These are phyloP conservation scores for Lagocephalus sceleratus DNA, from an alignment of 2,797 vertebrate genomes.

Conservation along the genomic window DNA sequence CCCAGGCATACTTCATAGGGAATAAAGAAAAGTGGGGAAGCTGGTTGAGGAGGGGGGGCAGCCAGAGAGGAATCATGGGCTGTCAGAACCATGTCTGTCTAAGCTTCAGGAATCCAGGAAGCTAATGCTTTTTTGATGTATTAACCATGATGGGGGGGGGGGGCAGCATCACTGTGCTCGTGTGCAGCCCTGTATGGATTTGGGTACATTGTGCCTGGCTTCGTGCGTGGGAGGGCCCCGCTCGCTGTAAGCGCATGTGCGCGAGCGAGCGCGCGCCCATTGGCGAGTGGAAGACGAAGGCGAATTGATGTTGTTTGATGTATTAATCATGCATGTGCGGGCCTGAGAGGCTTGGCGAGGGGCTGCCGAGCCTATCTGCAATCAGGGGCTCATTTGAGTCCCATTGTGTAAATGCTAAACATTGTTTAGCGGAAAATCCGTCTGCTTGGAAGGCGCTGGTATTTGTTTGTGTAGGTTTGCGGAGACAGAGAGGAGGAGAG, in stretches of 20 bases:
- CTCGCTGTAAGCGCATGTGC: slow-evolving; percentile 1
- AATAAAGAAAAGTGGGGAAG: slow-evolving; percentile 64
- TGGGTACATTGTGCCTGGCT: slow-evolving; percentile 46
- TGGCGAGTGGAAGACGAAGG: slow-evolving; percentile 54
- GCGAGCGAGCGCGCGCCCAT: slow-evolving; percentile 19
- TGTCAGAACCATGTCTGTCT: slow-evolving; percentile 77
- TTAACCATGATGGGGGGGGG: slow-evolving; percentile 76
- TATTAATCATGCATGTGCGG: slow-evolving; percentile 77
- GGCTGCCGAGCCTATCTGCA: slow-evolving; percentile 69
- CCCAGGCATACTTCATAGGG: slow-evolving; percentile 71
- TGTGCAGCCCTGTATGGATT: slow-evolving; percentile 59
- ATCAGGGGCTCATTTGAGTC: slow-evolving; percentile 69
- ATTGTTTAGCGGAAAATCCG: slow-evolving; percentile 60
- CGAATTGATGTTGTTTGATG: slow-evolving; percentile 73
- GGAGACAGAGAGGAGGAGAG: slow-evolving; percentile 5
- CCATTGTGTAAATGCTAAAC: slow-evolving; percentile 71
- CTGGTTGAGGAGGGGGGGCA: slow-evolving; percentile 41
- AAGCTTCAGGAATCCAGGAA: slow-evolving; percentile 76
- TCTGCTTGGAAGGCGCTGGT: slow-evolving; percentile 41
- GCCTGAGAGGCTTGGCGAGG: slow-evolving; percentile 67
- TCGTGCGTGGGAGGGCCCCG: not conserved
- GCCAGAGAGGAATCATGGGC: slow-evolving; percentile 62
- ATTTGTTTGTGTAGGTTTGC: slow-evolving; percentile 24
- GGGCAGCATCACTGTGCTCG: slow-evolving; percentile 60
- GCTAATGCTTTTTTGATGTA: slow-evolving; percentile 82